Evolutionary conservation across 37 sponge, comb jelly and placozoan genomes (phyloP).

Genomic region (Cliona cf. orientalis): DNA sequence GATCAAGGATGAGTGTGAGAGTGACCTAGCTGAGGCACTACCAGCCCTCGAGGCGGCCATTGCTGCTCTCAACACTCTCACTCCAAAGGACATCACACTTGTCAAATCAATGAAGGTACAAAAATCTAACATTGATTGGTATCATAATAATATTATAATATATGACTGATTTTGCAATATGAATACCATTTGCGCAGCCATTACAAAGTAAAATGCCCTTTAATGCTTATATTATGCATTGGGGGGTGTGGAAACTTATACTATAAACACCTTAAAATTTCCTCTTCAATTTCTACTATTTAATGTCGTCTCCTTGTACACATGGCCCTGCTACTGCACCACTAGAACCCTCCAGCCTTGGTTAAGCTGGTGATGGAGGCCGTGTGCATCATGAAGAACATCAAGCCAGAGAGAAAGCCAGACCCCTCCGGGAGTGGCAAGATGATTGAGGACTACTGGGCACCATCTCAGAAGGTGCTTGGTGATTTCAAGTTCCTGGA

Average conservation of each 20-base stretch:
- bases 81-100: conserved; percentile 93
- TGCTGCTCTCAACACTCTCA: conserved; percentile 97
- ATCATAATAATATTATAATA: too few species aligned
- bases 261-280: background rate
- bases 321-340: background rate
- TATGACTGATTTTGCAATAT: too few species aligned
- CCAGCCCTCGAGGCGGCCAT: conserved; percentile 98
- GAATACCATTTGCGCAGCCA: too few species aligned
- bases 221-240: too few species aligned
- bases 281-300: background rate
- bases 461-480: conserved; percentile 93
- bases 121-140: background rate
- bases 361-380: conserved; percentile 98
- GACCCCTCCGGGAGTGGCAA: conserved; percentile 93
- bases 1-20: conserved; percentile 98
- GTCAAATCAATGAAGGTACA: conserved; percentile 97
- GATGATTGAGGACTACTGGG: conserved; percentile 99
- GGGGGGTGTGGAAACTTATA: too few species aligned
- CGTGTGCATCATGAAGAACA: conserved; percentile 93
- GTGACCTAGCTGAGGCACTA: conserved; percentile 95
- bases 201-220: too few species aligned
- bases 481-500: conserved; percentile 98
- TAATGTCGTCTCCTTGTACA: background rate
- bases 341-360: conserved; percentile 86
- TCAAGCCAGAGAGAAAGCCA: conserved; percentile 96